phyloP scores from a whole-genome alignment of 2,113 vertebrate genomes.

The Aspiorhynchus laticeps region DNA sequence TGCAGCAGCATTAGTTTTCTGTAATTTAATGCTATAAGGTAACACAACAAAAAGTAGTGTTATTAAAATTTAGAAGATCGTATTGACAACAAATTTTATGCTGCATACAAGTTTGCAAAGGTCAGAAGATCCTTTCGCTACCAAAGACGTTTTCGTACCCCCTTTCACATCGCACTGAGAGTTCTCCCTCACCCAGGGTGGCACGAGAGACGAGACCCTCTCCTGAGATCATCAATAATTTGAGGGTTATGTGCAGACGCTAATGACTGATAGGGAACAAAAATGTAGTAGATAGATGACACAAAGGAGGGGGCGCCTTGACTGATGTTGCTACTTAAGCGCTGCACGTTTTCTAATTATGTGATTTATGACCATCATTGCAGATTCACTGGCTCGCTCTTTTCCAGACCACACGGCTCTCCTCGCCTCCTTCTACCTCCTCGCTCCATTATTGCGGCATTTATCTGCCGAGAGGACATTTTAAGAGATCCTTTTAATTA shows the following conservation, averaged over 20 bases:
- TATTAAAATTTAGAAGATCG: not conserved
- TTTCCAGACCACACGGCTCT: conserved; percentile 53
- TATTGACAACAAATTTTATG: not conserved
- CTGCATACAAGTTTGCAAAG: not conserved
- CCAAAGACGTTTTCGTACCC: conserved; percentile 9
- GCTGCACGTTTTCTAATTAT: conserved; percentile 72
- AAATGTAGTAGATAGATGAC: conserved; percentile 70
- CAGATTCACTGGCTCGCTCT: conserved; percentile 59
- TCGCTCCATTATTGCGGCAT: conserved; percentile 34
- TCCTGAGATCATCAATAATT: conserved; percentile 70
- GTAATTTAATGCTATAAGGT: not conserved
- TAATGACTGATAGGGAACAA: conserved; percentile 71
- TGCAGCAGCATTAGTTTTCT: not conserved
- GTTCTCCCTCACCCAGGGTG: conserved; percentile 4
- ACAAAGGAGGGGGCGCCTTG: conserved; percentile 58
- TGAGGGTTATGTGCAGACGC: conserved; percentile 63
- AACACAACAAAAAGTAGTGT: not conserved
- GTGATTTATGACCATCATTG: conserved; percentile 76
- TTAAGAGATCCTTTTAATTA: conserved; percentile 61
- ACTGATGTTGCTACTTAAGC: conserved; percentile 77
- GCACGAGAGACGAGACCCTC: conserved; percentile 64
- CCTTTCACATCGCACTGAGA: conserved; percentile 25
- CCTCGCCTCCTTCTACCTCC: conserved; percentile 42
- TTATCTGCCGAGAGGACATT: conserved; percentile 39
- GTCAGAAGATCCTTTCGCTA: not conserved